Base-by-base conservation (phyloP, 2,113 vertebrate genomes). In the Cyanoramphus novaezelandiae region DNA sequence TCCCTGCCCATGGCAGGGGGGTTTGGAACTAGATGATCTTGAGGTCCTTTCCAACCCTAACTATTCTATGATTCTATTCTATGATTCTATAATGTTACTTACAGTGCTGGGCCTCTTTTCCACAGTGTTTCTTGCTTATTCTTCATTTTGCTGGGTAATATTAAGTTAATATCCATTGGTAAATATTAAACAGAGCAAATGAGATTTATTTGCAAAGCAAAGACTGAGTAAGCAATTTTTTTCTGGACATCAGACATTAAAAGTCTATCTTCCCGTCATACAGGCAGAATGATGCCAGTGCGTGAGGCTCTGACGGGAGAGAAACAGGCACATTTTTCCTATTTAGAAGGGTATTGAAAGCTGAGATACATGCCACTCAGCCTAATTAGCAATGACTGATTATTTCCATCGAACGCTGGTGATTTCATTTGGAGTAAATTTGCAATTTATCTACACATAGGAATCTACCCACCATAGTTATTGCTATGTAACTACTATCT, bases 161-260 rank as follows among this genome's bases (percentile, higher is more conserved):
- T 90, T 80, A 92, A 77, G 3, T 39, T 21, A 43, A 64, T 64
- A 63, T 64, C 28, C 43, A 21, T 63, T 78, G 86, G 92, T 96
- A 97, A 97, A 95, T 77, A 97, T 97, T 97, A 97, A 94, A 90
- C 93, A 83, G 75, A 90, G 17, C 41, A 97, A 96, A 96, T 71
- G 97, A 74, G 21, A 52, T 49, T 78, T 92, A 57, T 90, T 53
- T 90, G 53, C 44, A 79, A 85, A 86, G 67, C 67, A 96, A 96
- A 96, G 52, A 49, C 11, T 91, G 50, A 87, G 53, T 43, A 92
- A 95, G 33, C 23, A 25, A 2, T 17, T 83, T 81, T 76, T 86
- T 19, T 41, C 23, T 31, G 46, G 29, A 75, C 55, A 75, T 74
- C 59, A 88, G 88, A 62, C 37, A 82, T 33, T 64, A 4, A 6